Percentiles rank a stretch among this genome's conserved stretches.
phyloP scores from a whole-genome alignment of 2,113 vertebrate genomes.

The Phrynocephalus versicolor region DNA sequence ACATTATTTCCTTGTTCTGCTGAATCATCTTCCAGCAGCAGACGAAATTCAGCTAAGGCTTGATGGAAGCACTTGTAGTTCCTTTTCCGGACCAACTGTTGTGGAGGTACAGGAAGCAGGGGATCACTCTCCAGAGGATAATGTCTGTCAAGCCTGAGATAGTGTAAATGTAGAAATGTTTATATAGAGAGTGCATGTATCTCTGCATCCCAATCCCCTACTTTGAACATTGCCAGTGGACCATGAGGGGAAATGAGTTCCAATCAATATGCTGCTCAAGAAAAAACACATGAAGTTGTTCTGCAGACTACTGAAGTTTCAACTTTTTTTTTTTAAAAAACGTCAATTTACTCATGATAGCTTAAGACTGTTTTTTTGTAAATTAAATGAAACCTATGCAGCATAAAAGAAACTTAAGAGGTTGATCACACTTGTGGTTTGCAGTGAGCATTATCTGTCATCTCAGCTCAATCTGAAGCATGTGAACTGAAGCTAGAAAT shows the following conservation, averaged over 20 bases:
- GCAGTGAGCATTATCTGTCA: background rate
- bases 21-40: background rate
- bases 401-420: background rate
- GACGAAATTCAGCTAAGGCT: background rate
- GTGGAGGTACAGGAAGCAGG: background rate
- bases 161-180: background rate
- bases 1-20: background rate
- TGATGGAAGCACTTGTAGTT: background rate
- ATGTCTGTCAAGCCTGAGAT: background rate
- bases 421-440: constrained; percentile 8
- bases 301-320: background rate
- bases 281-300: background rate
- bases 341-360: background rate
- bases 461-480: constrained; percentile 6
- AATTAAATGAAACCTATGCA: background rate
- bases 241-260: background rate
- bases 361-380: background rate
- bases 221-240: background rate
- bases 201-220: background rate
- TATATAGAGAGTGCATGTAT: background rate
- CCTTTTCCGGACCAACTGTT: background rate
- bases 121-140: background rate
- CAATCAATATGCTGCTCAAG: background rate
- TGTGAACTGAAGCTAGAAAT: background rate
- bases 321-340: background rate